Conservation (phyloP, 2,113 vertebrate species). For the Polyodon spathula region DNA sequence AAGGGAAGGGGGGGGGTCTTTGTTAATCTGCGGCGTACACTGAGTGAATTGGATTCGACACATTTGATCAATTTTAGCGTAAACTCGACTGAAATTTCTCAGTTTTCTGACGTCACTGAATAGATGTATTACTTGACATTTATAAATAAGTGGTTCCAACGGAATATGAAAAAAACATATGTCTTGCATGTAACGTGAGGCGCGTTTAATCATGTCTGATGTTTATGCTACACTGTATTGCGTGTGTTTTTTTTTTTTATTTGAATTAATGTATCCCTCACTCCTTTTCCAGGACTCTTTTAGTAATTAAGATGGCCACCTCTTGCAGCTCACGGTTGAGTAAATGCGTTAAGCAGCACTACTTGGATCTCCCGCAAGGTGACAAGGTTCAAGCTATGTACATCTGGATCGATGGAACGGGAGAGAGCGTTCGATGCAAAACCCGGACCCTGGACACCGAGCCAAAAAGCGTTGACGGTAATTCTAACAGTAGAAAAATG, state of each 20-base stretch:
- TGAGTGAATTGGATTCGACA: too few relatives aligned
- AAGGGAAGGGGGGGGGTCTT: too few relatives aligned
- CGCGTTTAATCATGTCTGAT: too few relatives aligned
- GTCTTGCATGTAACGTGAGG: too few relatives aligned
- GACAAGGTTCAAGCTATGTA: constrained; percentile 86
- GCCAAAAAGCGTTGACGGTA: constrained; percentile 86
- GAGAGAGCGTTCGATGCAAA: constrained; percentile 84
- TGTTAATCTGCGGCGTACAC: too few relatives aligned
- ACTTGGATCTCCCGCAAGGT: constrained; percentile 80
- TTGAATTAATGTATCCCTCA: not conserved
- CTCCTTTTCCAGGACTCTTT: constrained; percentile 34
- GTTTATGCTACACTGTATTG: too few relatives aligned
- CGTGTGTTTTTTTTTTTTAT: not conserved
- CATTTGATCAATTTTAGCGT: too few relatives aligned
- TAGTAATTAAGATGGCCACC: constrained; percentile 69
- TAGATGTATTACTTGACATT: too few relatives aligned
- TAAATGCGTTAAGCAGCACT: constrained; percentile 83
- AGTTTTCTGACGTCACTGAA: too few relatives aligned
- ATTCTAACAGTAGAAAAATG: not conserved
- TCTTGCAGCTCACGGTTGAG: constrained; percentile 76
- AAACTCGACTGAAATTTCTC: too few relatives aligned
- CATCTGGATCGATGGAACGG: constrained; percentile 88
- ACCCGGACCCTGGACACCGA: constrained; percentile 80
- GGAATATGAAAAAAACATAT: too few relatives aligned
- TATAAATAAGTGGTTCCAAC: too few relatives aligned